Base-by-base conservation (phyloP, 2,113 vertebrate genomes). In the Ammospiza caudacuta region DNA sequence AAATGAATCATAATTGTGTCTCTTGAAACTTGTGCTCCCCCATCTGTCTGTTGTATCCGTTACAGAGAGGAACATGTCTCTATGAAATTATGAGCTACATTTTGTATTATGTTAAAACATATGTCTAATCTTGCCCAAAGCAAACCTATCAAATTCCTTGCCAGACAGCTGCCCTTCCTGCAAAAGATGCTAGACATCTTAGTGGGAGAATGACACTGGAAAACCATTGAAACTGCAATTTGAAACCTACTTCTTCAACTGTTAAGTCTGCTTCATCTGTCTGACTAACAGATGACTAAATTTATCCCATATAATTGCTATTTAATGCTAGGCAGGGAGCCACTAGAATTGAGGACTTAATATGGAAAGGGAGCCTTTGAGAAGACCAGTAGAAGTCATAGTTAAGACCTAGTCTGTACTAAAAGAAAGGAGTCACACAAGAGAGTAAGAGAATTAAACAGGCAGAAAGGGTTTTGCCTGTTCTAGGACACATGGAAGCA, bases 1-100 rank as follows among this genome's bases (percentile, higher is more conserved):
- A 86, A 82, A 80, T 5, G 39, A 80, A 58, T 87, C 44, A 5
- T 79, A 82, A 95, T 86, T 80, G 68, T 90, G 70, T 95, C 91
- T 92, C 84, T 91, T 76, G 95, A 95, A 96, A 83, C 96, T 88
- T 95, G 93, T 95, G 95, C 96, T 96, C 95, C 94, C 91, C 90
- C 93, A 94, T 96, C 94, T 96, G 94, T 95, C 87, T 87, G 93
- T 76, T 96, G 77, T 64, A 95, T 95, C 93, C 0, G 21, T 85
- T 92, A 94, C 95, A 91, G 78, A 92, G 64, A 84, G 78, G 87
- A 89, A 61, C 33, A 51, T 0, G 18, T 43, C 69, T 68, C 80
- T 79, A 46, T 59, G 70, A 88, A 87, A 91, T 93, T 59, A 92
- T 86, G 78, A 95, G 74, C 87, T 93, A 76, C 75, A 80, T 86